Evolutionary conservation across 2,888 invertebrate genomes (phyloP).

Genomic region (Aproaerema taeniolella): DNA sequence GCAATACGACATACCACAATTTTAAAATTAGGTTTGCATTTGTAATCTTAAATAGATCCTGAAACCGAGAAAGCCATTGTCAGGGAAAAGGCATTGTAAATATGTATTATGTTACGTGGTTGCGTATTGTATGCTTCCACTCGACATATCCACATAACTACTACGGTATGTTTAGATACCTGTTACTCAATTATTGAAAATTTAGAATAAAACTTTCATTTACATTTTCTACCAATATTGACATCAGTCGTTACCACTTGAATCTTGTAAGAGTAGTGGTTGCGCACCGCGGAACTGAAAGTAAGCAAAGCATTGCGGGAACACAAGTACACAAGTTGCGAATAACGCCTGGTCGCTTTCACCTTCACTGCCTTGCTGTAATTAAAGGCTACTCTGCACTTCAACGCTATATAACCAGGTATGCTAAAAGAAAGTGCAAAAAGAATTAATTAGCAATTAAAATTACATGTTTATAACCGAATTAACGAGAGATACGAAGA

Average conservation of each 20-base stretch:
- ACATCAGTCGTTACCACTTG: conserved; percentile 38
- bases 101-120: too few relatives aligned
- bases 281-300: conserved; percentile 33
- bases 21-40: too few relatives aligned
- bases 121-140: too few relatives aligned
- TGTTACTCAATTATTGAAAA: too few relatives aligned
- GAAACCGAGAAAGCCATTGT: too few relatives aligned
- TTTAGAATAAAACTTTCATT: conserved; percentile 41
- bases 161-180: too few relatives aligned
- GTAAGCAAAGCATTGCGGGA: conserved; percentile 30
- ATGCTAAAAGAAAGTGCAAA: conserved; percentile 31
- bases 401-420: conserved; percentile 11
- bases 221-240: conserved; percentile 47
- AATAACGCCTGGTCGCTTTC: conserved; percentile 48
- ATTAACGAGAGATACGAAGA: conserved; percentile 24
- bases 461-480: conserved; percentile 20
- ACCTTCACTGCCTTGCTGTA: conserved; percentile 38
- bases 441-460: conserved; percentile 30
- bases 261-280: conserved; percentile 9
- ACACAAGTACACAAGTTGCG: conserved; percentile 30
- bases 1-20: neutral
- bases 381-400: conserved; percentile 34
- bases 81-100: too few relatives aligned
- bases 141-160: too few relatives aligned
- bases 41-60: too few relatives aligned